Evolutionary conservation across 53 echinoderm and acorn worm species (phyloP).

Genomic region (Paracentrotus lividus): DNA sequence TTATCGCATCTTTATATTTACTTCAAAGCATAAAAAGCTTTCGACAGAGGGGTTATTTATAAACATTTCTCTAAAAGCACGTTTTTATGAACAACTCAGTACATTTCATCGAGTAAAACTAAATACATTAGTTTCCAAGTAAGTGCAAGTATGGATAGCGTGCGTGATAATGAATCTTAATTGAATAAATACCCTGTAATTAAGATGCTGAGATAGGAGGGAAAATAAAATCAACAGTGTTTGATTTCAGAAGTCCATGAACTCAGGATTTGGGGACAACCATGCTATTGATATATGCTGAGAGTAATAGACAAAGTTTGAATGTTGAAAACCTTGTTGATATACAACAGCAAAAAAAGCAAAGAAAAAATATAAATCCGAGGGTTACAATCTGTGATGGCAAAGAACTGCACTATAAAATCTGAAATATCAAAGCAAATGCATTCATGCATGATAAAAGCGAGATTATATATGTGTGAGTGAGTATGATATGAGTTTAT

Average conservation of each 20-base stretch:
- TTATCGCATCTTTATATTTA: not conserved
- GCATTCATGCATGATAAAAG: constrained; percentile 43
- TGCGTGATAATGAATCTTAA: constrained; percentile 5
- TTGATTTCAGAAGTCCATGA: not conserved
- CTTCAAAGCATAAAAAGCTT: not conserved
- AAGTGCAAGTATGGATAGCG: not conserved
- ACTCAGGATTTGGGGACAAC: not conserved
- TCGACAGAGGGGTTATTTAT: not conserved
- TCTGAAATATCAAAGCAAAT: constrained; percentile 14
- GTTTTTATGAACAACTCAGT: not conserved
- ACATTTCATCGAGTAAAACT: not conserved
- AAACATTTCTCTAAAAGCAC: not conserved
- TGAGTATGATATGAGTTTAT: not conserved
- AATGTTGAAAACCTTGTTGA: not conserved
- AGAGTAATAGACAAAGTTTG: not conserved
- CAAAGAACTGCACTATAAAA: not conserved
- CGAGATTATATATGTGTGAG: constrained; percentile 40
- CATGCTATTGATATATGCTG: constrained; percentile 7
- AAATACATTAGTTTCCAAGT: not conserved
- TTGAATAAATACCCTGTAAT: not conserved
- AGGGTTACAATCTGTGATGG: not conserved
- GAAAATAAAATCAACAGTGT: not conserved
- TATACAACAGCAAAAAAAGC: constrained; percentile 25
- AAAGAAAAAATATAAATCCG: constrained; percentile 12
- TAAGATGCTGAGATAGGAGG: not conserved